Conservation (phyloP, 53 echinoderm and acorn worm genomes). For the Pentamera pediparva region DNA sequence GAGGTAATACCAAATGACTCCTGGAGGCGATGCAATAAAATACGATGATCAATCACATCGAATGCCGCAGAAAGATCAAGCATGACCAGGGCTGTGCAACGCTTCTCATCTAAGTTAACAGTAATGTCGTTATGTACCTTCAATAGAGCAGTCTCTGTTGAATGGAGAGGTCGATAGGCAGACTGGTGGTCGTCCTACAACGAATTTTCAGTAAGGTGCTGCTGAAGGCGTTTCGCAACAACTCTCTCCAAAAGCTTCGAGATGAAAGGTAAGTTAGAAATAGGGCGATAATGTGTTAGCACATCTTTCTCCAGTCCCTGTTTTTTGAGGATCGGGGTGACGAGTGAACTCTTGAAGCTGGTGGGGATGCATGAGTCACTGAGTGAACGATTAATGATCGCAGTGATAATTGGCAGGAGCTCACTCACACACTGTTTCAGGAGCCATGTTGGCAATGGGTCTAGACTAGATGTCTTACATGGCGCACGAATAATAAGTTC, state of each 20-base stretch:
- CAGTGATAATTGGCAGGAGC: background rate
- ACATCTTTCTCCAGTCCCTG: background rate
- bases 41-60: background rate
- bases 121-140: conserved; percentile 5
- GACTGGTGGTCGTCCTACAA: background rate
- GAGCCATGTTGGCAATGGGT: background rate
- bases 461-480: background rate
- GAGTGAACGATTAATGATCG: background rate
- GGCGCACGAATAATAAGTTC: background rate
- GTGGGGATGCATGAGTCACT: background rate
- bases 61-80: background rate
- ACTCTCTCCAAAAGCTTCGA: conserved; percentile 1
- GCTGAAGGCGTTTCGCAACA: background rate
- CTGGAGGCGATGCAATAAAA: background rate
- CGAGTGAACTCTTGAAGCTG: background rate
- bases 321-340: background rate
- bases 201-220: background rate
- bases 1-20: too few species aligned
- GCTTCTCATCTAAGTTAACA: background rate
- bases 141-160: conserved; percentile 6
- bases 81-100: background rate
- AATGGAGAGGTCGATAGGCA: background rate
- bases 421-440: background rate
- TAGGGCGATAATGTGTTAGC: background rate
- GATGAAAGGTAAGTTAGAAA: conserved; percentile 4